Evolutionary conservation across 2,888 invertebrate species (phyloP).

Genomic region (Coecobrya sp.): DNA sequence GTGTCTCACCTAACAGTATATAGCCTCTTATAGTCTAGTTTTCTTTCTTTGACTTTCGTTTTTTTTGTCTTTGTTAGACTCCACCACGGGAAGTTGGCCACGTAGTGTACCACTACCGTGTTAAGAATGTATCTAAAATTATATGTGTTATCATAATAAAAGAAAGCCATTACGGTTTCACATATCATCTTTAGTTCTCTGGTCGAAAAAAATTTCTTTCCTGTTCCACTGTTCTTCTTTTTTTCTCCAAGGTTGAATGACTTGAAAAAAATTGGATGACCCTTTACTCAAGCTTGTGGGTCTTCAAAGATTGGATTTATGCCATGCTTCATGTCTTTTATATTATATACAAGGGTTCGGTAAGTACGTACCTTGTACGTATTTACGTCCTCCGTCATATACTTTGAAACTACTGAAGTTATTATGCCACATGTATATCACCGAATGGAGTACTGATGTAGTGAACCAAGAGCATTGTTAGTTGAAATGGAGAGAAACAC

Average conservation of each 20-base stretch:
- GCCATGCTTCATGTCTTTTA: conserved; percentile 49
- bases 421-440: neutral
- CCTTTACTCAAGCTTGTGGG: conserved; percentile 63
- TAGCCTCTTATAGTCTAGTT: conserved; percentile 32
- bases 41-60: conserved; percentile 43
- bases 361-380: neutral
- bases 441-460: conserved; percentile 5
- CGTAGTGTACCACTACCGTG: neutral
- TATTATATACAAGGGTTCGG: neutral
- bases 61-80: conserved; percentile 61
- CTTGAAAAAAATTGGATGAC: conserved; percentile 82
- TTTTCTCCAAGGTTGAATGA: conserved; percentile 76
- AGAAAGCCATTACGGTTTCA: conserved; percentile 74
- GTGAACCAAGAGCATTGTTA: conserved; percentile 21
- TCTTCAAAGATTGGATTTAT: conserved; percentile 79
- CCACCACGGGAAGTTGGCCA: conserved; percentile 33
- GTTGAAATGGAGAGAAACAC: conserved; percentile 25
- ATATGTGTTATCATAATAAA: conserved; percentile 62
- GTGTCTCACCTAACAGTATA: neutral
- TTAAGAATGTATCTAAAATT: neutral
- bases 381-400: neutral
- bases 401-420: neutral
- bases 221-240: conserved; percentile 48
- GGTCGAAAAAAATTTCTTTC: conserved; percentile 42
- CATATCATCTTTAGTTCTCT: conserved; percentile 68